These are phyloP conservation scores for Gasterosteus nipponicus DNA, from an alignment of 2,113 vertebrate species.

Conservation along the genomic window DNA sequence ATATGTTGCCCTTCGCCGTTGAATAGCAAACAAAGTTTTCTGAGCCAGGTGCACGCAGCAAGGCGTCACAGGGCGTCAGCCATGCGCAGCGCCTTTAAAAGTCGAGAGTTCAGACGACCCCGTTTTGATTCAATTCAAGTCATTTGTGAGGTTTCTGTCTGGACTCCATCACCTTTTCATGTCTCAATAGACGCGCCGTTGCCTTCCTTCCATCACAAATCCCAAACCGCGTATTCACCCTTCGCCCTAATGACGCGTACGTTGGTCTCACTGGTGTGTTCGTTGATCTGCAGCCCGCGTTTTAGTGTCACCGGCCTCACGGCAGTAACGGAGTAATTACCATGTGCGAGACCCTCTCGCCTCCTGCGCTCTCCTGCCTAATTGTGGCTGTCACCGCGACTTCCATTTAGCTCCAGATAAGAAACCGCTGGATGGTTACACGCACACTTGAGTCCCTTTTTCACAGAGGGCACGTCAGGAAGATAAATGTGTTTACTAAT, in stretches of 20 bases:
- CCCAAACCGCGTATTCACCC: conserved; percentile 32
- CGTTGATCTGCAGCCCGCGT: conserved; percentile 62
- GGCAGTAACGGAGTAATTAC: conserved; percentile 84
- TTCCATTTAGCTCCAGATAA: conserved; percentile 87
- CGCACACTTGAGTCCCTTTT: conserved; percentile 72
- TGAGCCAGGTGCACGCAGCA: background rate
- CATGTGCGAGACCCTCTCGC: conserved; percentile 81
- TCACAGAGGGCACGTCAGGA: conserved; percentile 70
- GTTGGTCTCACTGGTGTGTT: conserved; percentile 43
- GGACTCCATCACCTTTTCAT: conserved; percentile 2
- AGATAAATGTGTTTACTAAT: conserved; percentile 75
- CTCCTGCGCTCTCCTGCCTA: conserved; percentile 69
- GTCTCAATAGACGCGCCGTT: conserved; percentile 4
- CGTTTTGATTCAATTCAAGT: conserved; percentile 43
- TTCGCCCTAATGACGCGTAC: conserved; percentile 32
- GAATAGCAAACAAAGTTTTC: conserved; percentile 59
- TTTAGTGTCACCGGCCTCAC: conserved; percentile 73
- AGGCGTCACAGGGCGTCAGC: conserved; percentile 6
- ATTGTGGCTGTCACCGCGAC: conserved; percentile 86
- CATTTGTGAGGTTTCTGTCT: conserved; percentile 32
- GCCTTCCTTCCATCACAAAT: conserved; percentile 4
- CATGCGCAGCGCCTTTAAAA: background rate
- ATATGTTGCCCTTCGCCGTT: conserved; percentile 61
- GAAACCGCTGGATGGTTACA: conserved; percentile 75
- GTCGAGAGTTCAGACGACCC: conserved; percentile 37